Evolutionary conservation across 2,113 vertebrate species (phyloP).

Genomic region (Oxygymnocypris stewartii): DNA sequence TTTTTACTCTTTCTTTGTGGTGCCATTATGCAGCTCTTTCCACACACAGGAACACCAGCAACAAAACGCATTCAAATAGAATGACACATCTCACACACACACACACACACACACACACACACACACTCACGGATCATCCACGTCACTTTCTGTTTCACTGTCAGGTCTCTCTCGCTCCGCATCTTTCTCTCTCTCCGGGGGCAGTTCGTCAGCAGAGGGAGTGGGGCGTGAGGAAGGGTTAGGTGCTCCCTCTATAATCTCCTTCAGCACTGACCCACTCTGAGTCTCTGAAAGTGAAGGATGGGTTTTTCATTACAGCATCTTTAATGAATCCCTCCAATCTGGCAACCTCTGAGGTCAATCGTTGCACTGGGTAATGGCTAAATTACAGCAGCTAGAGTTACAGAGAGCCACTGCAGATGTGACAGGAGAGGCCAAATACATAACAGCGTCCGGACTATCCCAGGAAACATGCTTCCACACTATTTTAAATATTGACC

Average conservation of each 20-base stretch:
- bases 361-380: constrained; percentile 31
- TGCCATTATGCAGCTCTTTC: constrained; percentile 61
- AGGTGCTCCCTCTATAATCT: constrained; percentile 73
- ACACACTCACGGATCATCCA: constrained; percentile 85
- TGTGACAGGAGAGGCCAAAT: constrained; percentile 13
- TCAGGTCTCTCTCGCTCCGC: constrained; percentile 80
- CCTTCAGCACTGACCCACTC: constrained; percentile 67
- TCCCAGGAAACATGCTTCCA: not conserved
- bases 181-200: constrained; percentile 76
- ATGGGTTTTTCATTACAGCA: constrained; percentile 11
- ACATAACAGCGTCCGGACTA: not conserved
- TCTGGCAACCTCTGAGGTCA: constrained; percentile 35
- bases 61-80: constrained; percentile 32
- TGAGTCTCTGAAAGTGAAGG: constrained; percentile 69
- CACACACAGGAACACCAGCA: constrained; percentile 22
- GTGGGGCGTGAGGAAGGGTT: constrained; percentile 66
- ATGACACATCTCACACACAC: constrained; percentile 19
- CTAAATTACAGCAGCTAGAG: constrained; percentile 42
- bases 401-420: constrained; percentile 2
- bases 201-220: constrained; percentile 73
- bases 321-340: constrained; percentile 39
- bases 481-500: not conserved
- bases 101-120: constrained; percentile 41
- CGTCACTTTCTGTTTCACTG: constrained; percentile 91
- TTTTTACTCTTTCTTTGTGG: constrained; percentile 68